These are phyloP conservation scores for Micrasema minimum DNA, from an alignment of 1,140 invertebrate species.

Conservation along the genomic window DNA sequence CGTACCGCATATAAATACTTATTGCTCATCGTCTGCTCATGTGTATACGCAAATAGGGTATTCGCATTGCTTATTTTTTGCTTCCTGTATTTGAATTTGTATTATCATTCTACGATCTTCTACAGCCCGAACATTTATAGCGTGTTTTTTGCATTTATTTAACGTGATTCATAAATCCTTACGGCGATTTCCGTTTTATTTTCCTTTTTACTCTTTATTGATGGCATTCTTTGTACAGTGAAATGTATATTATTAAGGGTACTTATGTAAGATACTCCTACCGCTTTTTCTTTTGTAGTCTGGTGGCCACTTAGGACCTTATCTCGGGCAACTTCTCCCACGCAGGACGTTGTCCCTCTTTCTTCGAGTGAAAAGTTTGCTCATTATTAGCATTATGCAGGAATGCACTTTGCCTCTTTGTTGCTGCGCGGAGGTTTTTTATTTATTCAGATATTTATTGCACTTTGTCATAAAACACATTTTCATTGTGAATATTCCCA, in stretches of 20 bases:
- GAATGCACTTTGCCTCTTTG: too few relatives aligned
- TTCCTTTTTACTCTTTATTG: too few relatives aligned
- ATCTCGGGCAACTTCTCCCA: conserved; percentile 47
- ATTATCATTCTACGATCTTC: background rate
- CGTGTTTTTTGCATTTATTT: too few relatives aligned
- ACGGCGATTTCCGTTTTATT: too few relatives aligned
- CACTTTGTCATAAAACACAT: too few relatives aligned
- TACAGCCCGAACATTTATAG: background rate
- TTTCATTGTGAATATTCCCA: too few relatives aligned
- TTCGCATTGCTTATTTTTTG: background rate
- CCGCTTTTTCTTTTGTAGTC: background rate
- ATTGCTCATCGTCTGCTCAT: background rate
- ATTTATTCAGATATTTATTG: too few relatives aligned
- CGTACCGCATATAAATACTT: background rate
- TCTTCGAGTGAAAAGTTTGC: background rate
- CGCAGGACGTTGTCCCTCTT: conserved; percentile 62
- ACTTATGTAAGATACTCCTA: conserved; percentile 4
- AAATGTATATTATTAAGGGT: too few relatives aligned
- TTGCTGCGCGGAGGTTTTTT: too few relatives aligned
- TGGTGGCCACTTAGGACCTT: conserved; percentile 4
- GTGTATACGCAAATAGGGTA: background rate
- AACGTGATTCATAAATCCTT: too few relatives aligned
- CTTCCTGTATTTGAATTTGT: background rate
- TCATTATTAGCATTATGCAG: too few relatives aligned
- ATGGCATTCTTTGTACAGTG: too few relatives aligned